phyloP scores from a whole-genome alignment of 2,888 invertebrate species.

The Nudaria mundana region DNA sequence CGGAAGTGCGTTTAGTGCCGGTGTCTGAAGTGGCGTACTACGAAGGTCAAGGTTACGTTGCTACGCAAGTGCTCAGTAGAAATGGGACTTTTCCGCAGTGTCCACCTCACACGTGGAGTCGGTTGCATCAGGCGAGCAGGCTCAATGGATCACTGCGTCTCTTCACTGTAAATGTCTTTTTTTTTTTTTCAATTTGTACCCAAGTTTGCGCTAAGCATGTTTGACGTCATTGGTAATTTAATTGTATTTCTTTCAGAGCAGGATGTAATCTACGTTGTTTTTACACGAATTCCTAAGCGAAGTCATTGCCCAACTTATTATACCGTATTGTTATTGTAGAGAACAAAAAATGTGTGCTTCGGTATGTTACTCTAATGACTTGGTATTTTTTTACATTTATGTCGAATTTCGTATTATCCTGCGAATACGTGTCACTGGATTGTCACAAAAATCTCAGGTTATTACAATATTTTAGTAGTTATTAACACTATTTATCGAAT shows the following conservation, averaged over 20 bases:
- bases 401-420: constrained; percentile 60
- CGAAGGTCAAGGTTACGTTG: constrained; percentile 75
- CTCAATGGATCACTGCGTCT: constrained; percentile 65
- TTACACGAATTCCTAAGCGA: constrained; percentile 72
- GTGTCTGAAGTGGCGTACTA: constrained; percentile 76
- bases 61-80: constrained; percentile 72
- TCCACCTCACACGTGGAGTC: constrained; percentile 75
- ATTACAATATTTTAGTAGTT: not conserved
- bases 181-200: too few relatives aligned
- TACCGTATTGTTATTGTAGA: constrained; percentile 55
- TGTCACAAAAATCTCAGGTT: not conserved
- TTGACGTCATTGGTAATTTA: constrained; percentile 41
- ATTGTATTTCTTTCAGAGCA: constrained; percentile 56
- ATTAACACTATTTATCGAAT: not conserved
- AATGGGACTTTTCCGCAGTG: constrained; percentile 78
- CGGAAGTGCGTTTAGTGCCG: constrained; percentile 78
- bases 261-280: constrained; percentile 61
- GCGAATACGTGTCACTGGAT: constrained; percentile 44
- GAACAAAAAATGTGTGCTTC: constrained; percentile 61
- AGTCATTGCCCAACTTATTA: constrained; percentile 60
- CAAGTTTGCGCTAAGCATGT: too few relatives aligned
- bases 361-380: constrained; percentile 73
- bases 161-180: constrained; percentile 63
- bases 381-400: constrained; percentile 64
- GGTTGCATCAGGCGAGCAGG: constrained; percentile 65